Evolutionary conservation across 2,113 vertebrate genomes (phyloP), one percentile per base, ranked within the genome.

Genomic region (Gyps fulvus): DNA sequence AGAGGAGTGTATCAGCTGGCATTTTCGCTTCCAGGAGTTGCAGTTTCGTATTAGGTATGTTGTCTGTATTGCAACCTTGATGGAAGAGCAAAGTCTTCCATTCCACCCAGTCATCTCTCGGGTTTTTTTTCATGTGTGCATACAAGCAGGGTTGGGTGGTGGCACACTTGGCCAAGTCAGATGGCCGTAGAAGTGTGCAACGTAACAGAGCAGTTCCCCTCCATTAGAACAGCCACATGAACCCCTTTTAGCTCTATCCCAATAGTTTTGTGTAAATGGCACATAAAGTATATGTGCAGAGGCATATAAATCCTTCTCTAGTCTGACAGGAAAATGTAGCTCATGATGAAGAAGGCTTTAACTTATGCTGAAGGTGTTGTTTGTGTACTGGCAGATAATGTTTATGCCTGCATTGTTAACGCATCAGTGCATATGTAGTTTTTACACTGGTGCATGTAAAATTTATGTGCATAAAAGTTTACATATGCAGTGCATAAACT

Each of bases 111-210:
- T 57, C 43, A 11, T 70, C 18, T 54, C 18, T 50, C 1, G 8
- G 1, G 0, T 2, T 25, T 71, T 50, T 76, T 45, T 49, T 84
- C 29, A 6, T 36, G 38, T 4, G 0, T 61, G 14, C n/a, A 16
- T 27, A 25, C 26, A 34, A 16, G 31, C n/a, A 10, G 27, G 49
- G 27, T 2, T 65, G 45, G 13, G 47, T 20, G 17, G 38, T 90
- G 36, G 31, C 49, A 31, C 34, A 11, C 11, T 22, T 47, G 38
- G 7, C n/a, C 23, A 6, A 54, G 61, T 67, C 16, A 67, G 27
- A 25, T 45, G 18, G 14, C 10, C 14, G 0, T 5, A 43, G 42
- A 69, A 89, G 11, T 11, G 6, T 50, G 11, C 20, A n/a, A 23
- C 1, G 0, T 54, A 27, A 31, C 31, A 11, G 36, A 69, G 36